Evolutionary conservation across 2,113 vertebrate species (phyloP).

Genomic region (Myotis lucifugus): DNA sequence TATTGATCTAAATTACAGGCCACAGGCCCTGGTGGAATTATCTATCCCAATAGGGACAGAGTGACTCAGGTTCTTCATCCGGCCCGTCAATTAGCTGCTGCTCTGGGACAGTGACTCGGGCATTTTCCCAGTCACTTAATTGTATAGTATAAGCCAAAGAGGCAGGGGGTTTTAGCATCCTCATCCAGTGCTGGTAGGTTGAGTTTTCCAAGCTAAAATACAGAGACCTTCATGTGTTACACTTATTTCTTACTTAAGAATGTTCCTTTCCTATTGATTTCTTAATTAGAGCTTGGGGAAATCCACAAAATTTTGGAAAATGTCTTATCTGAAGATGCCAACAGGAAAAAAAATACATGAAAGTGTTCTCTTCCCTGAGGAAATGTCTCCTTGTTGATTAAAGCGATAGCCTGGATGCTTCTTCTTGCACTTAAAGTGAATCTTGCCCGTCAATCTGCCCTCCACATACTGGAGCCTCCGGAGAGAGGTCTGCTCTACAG

Average conservation of each 20-base stretch:
- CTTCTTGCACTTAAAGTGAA: background rate
- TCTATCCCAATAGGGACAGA: conserved; percentile 54
- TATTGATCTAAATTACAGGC: conserved; percentile 70
- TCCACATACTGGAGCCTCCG: background rate
- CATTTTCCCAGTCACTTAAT: conserved; percentile 58
- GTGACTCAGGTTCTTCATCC: conserved; percentile 60
- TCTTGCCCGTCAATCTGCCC: background rate
- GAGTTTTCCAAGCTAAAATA: conserved; percentile 47
- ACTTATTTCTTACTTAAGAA: conserved; percentile 48
- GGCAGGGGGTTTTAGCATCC: conserved; percentile 7
- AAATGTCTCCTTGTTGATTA: background rate
- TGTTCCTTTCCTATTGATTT: background rate
- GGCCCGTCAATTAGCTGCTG: conserved; percentile 46
- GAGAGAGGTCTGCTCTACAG: background rate
- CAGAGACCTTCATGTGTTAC: background rate
- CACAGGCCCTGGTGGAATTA: background rate
- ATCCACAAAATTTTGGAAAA: conserved; percentile 42
- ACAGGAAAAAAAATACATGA: background rate
- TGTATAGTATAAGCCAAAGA: conserved; percentile 17
- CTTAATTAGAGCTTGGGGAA: background rate
- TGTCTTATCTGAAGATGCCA: background rate
- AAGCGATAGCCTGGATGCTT: background rate
- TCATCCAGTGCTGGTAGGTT: conserved; percentile 15
- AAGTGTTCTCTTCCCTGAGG: background rate
- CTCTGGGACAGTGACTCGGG: conserved; percentile 54